phyloP scores from a whole-genome alignment of 2,888 invertebrate species.

The Diadromus collaris region DNA sequence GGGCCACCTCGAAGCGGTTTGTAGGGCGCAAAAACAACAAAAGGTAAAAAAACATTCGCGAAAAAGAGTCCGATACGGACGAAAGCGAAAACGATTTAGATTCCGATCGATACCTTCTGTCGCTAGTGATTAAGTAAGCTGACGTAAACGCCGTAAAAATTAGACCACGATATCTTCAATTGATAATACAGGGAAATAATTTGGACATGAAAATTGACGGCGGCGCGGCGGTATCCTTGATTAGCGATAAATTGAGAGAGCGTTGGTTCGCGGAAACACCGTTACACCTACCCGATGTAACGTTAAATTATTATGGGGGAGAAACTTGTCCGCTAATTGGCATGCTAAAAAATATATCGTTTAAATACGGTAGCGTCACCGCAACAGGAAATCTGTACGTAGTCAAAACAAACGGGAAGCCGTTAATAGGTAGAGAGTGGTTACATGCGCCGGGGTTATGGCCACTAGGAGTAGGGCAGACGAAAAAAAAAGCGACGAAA shows the following conservation, averaged over 20 bases:
- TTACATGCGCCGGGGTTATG: constrained; percentile 39
- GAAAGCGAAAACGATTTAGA: not conserved
- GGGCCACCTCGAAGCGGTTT: not conserved
- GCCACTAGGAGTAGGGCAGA: constrained; percentile 27
- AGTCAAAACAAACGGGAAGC: constrained; percentile 29
- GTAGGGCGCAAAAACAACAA: not conserved
- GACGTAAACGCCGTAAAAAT: not conserved
- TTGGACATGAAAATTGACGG: constrained; percentile 17
- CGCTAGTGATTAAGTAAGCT: not conserved
- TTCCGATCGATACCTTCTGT: not conserved
- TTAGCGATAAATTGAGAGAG: not conserved
- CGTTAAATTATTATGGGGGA: not conserved
- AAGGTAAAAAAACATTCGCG: constrained; percentile 6
- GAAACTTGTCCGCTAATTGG: not conserved
- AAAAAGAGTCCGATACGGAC: constrained; percentile 2
- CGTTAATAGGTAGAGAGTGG: constrained; percentile 51
- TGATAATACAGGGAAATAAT: constrained; percentile 3
- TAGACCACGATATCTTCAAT: not conserved
- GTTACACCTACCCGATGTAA: constrained; percentile 8
- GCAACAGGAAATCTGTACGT: constrained; percentile 34
- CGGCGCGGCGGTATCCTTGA: constrained; percentile 5
- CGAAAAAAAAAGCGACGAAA: not conserved
- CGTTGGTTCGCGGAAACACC: not conserved
- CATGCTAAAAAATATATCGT: constrained; percentile 9
- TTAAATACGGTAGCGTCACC: not conserved